phyloP scores from a whole-genome alignment of 2,797 vertebrate genomes.

The Etheostoma perlongum region DNA sequence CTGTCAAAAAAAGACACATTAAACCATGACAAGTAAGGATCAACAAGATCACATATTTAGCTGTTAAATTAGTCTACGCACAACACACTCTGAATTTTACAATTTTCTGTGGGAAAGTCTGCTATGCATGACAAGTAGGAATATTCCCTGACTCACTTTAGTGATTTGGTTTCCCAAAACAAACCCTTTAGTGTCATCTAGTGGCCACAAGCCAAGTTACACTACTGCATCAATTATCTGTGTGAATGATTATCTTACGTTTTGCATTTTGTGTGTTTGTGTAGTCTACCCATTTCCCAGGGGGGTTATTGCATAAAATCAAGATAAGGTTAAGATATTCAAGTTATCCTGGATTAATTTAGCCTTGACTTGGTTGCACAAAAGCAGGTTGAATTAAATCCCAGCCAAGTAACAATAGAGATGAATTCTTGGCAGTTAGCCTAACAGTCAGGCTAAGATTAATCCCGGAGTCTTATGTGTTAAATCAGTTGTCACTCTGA shows the following conservation, averaged over 20 bases:
- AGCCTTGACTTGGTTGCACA: too few relatives aligned
- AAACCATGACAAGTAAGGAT: not conserved
- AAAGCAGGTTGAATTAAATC: too few relatives aligned
- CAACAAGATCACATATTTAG: not conserved
- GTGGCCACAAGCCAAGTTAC: slow-evolving; percentile 8
- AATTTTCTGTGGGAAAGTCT: not conserved
- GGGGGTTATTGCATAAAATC: too few relatives aligned
- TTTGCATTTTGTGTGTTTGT: not conserved
- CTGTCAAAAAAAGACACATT: not conserved
- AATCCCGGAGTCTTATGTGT: too few relatives aligned
- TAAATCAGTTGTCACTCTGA: too few relatives aligned
- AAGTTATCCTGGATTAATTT: too few relatives aligned
- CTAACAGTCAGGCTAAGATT: too few relatives aligned
- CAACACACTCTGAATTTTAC: not conserved
- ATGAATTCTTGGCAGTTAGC: too few relatives aligned
- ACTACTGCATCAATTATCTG: not conserved
- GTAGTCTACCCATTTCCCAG: not conserved
- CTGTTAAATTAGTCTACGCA: not conserved
- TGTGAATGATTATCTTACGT: not conserved
- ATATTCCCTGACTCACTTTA: not conserved
- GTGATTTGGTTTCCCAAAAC: not conserved
- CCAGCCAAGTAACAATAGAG: too few relatives aligned
- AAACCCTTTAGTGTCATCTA: slow-evolving; percentile 63
- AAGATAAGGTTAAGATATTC: too few relatives aligned
- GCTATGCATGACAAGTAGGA: not conserved